Evolutionary conservation across 2,888 invertebrate genomes (phyloP).

Genomic region (Andricus quercusramuli): DNA sequence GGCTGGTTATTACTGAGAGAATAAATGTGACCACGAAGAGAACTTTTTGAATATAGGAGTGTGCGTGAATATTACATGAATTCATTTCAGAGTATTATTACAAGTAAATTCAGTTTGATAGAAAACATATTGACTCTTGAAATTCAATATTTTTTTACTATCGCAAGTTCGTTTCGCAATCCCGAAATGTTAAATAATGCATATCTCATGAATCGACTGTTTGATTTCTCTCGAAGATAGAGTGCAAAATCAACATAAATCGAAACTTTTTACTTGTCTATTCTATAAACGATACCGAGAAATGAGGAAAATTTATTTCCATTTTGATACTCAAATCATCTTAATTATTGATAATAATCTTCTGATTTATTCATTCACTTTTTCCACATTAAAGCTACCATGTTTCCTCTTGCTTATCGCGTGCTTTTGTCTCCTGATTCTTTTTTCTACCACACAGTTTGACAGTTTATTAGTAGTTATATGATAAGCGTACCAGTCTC

Average conservation of each 20-base stretch:
- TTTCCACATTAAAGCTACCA: no score
- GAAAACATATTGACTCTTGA: not conserved
- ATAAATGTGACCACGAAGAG: not conserved
- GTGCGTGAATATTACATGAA: not conserved
- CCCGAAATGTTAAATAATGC: slow-evolving; percentile 2
- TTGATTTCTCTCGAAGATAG: not conserved
- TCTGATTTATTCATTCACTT: no score
- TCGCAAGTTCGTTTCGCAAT: not conserved
- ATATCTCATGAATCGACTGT: not conserved
- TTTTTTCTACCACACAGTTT: no score
- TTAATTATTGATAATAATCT: no score
- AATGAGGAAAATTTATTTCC: no score
- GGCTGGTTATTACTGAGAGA: not conserved
- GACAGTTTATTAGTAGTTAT: no score
- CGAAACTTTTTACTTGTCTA: not conserved
- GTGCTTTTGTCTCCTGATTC: no score
- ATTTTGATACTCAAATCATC: no score
- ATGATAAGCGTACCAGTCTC: no score
- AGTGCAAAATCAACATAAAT: not conserved
- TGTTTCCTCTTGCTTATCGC: no score
- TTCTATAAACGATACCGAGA: not conserved
- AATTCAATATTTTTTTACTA: not conserved
- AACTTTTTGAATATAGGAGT: not conserved
- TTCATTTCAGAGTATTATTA: not conserved
- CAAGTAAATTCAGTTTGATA: not conserved